Base-by-base conservation (phyloP, 2,797 vertebrate genomes). In the Oryzias dopingdopingensis region DNA sequence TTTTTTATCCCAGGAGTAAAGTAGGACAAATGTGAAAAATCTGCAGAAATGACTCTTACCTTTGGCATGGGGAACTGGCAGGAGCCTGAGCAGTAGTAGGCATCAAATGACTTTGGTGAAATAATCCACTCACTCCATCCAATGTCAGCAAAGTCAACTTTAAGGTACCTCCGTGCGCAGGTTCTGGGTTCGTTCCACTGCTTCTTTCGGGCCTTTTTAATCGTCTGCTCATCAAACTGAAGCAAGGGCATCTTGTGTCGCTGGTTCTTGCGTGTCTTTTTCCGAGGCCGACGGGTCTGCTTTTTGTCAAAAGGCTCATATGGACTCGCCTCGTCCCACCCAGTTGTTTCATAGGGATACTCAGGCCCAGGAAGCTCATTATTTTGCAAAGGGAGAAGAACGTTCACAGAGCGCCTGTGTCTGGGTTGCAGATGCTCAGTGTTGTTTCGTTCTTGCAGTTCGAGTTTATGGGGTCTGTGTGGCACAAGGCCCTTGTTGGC, bases 91-190 rank as follows among this genome's bases (percentile, higher is more conserved):
- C 96, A 99, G 67, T 97, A 99, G 83, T 92, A 98, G 13, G 97
- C 96, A 0, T 99, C 96, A 0, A 99, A 99, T 2, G 96, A 96
- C 74, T 97, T 97, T 0, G 97, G 97, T 0, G 96, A 98, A 88
- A 99, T 98, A 90, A 99, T 99, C 97, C 97, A 99, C 66, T 99
- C 96, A 0, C 93, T 99, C 97, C 97, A 99, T 57, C 97, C 97
- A 1, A 99, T 97, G 80, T 99, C 97, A 0, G 96, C 96, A 50
- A 99, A 99, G 89, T 99, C 97, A 70, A 99, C 97, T 74, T 95
- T 97, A 65, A 99, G 95, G 59, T 97, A 96, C 2, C 96, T 90
- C 8, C 96, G 92, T 0, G 96, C 78, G 0, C 97, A 99, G 26
- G 93, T 93, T 50, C 92, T 83, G 0, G 96, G 95, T 70, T 97